Percentiles rank a stretch among this genome's conserved stretches.
These are phyloP conservation scores for Drepana falcataria DNA, from an alignment of 2,888 invertebrate genomes.

Conservation along the genomic window DNA sequence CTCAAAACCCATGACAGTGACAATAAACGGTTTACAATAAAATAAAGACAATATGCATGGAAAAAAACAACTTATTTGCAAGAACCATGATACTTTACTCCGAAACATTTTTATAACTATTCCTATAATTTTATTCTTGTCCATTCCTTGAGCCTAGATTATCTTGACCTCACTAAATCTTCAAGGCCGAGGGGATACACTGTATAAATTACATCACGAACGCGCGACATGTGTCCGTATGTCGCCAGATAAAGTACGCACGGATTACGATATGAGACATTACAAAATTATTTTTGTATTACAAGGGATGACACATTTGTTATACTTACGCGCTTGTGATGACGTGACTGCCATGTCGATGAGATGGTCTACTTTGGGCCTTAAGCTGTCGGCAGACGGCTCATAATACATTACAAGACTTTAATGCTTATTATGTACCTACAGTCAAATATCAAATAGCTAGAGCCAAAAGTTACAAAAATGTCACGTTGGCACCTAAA, in stretches of 20 bases:
- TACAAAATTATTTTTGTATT: neutral
- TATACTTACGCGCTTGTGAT: neutral
- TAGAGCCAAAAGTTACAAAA: too few relatives aligned
- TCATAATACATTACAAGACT: too few relatives aligned
- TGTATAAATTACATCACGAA: slow-evolving; percentile 1
- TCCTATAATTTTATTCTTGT: neutral
- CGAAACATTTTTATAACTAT: too few relatives aligned
- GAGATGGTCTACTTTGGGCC: neutral
- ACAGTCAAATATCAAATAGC: too few relatives aligned
- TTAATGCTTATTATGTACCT: too few relatives aligned
- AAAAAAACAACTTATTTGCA: too few relatives aligned
- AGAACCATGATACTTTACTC: too few relatives aligned
- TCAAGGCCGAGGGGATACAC: neutral
- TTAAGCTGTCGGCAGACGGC: too few relatives aligned
- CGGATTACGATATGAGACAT: neutral
- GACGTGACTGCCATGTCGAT: neutral
- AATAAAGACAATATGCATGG: too few relatives aligned
- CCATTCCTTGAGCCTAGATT: neutral
- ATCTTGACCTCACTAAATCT: neutral
- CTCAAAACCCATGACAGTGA: too few relatives aligned
- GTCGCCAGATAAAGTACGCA: neutral
- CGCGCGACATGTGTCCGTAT: neutral
- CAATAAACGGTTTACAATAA: too few relatives aligned
- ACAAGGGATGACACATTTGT: neutral
- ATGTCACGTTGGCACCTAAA: too few relatives aligned